A percentile compares a stretch with the other conserved stretches of the same genome.
Evolutionary conservation across 2,888 invertebrate genomes (phyloP).

Genomic region (Xylocampa areola): DNA sequence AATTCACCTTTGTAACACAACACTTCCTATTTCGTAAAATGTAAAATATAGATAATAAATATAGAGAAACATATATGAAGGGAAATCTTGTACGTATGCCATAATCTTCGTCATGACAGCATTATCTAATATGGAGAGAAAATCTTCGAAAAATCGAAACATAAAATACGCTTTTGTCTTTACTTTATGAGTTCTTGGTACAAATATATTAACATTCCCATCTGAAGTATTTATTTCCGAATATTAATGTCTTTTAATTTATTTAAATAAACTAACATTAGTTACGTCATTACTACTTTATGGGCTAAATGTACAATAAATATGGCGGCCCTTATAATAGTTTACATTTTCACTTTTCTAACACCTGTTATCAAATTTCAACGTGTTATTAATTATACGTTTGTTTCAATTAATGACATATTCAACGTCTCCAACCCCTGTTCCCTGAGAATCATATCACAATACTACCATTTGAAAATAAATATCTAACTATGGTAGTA

Average conservation of each 20-base stretch:
- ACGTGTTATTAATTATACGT: not conserved
- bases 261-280: slow-evolving; percentile 40
- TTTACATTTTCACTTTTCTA: slow-evolving; percentile 33
- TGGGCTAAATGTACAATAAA: not conserved
- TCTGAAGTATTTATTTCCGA: slow-evolving; percentile 24
- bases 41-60: no score
- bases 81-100: no score
- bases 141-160: slow-evolving; percentile 29
- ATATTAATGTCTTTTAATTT: slow-evolving; percentile 41
- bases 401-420: slow-evolving; percentile 1
- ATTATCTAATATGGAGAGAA: slow-evolving; percentile 24
- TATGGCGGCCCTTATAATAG: slow-evolving; percentile 4
- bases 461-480: no score
- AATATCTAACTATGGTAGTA: no score
- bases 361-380: slow-evolving; percentile 1
- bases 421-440: not conserved
- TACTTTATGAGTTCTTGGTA: slow-evolving; percentile 24
- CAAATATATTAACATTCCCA: slow-evolving; percentile 20
- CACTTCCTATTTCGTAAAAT: no score
- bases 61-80: no score
- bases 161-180: slow-evolving; percentile 29
- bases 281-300: slow-evolving; percentile 33
- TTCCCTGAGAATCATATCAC: not conserved
- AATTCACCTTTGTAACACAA: no score
- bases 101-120: no score